Percentiles rank a stretch among this genome's conserved stretches.
These are phyloP conservation scores for Hephaestus fuliginosus DNA, from an alignment of 2,797 vertebrate species.

Conservation along the genomic window DNA sequence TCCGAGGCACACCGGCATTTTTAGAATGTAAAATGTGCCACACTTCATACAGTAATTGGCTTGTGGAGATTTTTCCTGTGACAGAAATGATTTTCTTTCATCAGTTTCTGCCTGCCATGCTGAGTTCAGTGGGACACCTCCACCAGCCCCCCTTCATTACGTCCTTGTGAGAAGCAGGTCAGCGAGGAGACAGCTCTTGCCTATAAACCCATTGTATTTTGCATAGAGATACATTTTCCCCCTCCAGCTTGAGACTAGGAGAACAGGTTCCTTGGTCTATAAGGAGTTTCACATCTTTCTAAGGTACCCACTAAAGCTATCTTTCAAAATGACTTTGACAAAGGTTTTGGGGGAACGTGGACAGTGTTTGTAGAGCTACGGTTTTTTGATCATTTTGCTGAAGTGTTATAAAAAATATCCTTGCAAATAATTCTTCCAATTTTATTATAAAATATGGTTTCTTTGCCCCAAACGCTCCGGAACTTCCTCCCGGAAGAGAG, in stretches of 20 bases:
- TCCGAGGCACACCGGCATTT: constrained; percentile 48
- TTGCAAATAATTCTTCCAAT: neutral
- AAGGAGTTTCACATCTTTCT: constrained; percentile 47
- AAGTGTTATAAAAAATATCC: neutral
- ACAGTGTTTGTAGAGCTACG: neutral
- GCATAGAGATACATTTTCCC: constrained; percentile 46
- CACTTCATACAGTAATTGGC: constrained; percentile 74
- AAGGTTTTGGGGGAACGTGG: constrained; percentile 31
- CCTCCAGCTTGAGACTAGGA: constrained; percentile 23
- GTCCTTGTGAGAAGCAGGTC: constrained; percentile 74
- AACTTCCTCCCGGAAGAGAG: constrained; percentile 43
- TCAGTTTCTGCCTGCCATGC: constrained; percentile 71
- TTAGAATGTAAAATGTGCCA: constrained; percentile 72
- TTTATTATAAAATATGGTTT: constrained; percentile 28
- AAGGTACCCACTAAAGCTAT: constrained; percentile 31
- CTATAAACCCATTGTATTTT: constrained; percentile 62
- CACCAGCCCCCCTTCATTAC: constrained; percentile 74
- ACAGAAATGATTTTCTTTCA: constrained; percentile 80
- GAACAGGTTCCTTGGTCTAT: constrained; percentile 41
- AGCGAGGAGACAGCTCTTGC: constrained; percentile 60
- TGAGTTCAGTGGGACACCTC: constrained; percentile 78
- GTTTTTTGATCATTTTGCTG: constrained; percentile 10
- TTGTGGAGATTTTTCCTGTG: constrained; percentile 70
- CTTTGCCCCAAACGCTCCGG: constrained; percentile 23
- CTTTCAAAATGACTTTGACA: constrained; percentile 61